Base-by-base conservation (phyloP, 2,113 vertebrate genomes). In the Gavialis gangeticus region DNA sequence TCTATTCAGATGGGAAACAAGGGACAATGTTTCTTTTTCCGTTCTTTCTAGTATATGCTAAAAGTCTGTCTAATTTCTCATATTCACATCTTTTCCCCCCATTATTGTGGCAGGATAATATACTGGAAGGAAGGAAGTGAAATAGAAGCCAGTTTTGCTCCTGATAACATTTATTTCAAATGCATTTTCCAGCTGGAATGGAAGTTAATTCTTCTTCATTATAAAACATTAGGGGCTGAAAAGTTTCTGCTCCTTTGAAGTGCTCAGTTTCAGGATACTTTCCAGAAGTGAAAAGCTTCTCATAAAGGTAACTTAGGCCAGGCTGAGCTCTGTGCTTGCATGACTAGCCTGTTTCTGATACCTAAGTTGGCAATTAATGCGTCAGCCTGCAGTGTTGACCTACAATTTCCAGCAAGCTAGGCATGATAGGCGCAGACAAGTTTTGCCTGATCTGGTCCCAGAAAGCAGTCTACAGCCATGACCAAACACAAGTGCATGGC, bases 111-210 rank as follows among this genome's bases (percentile, higher is more conserved):
- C 5, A 46, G 66, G 11, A 12, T 37, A 4, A 22, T 62, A 34
- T 2, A 8, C 21, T 60, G 17, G 18, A 63, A 37, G 55, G 37
- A 14, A 62, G 21, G 73, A 7, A 62, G 3, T 0, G 1, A 76
- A 76, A 76, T 76, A 76, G 25, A 28, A 76, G 75, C 75, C 55
- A n/a, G 28, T 56, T 18, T 56, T 56, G 27, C 22, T 76, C 17
- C 75, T 28, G 15, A 10, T 55, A 17, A 25, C 17, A 56, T 56
- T 76, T 76, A 56, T 54, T 56, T 46, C 75, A 76, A 76, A 27
- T 28, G 25, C 22, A 28, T 56, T 76, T 56, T 56, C 16, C 28
- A n/a, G 54, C 75, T 12, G 9, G 54, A 46, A 76, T 76, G 54
- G 75, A 56, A 76, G 56, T 28, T 28, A 17, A 55, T 56, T 75